Base-by-base conservation (phyloP, 2,113 vertebrate genomes). In the Spea bombifrons region DNA sequence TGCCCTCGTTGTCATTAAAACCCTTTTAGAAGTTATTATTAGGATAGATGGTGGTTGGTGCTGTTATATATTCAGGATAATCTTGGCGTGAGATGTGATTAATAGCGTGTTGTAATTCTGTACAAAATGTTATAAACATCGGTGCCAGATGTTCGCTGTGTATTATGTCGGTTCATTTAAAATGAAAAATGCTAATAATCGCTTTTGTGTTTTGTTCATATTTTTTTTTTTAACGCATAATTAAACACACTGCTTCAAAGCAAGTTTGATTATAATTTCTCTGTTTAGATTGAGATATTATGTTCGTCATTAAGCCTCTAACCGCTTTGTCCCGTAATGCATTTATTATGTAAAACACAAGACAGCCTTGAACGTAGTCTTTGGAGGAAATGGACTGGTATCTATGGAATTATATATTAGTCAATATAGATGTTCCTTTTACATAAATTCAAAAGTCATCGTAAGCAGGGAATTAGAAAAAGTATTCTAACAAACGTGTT, bases 161-260 rank as follows among this genome's bases (percentile, higher is more conserved):
- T 68, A 81, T 48, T 44, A 68, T 47, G 69, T 47, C 7, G 3
- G 72, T 81, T 73, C 68, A 68, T 79, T n/a, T 82, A 12, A 66
- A 72, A 73, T 53, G 7, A 8, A 68, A 69, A 53, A 82, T 50
- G 76, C 69, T 75, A 77, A 77, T 77, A 77, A 70, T 70, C 66
- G 70, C 66, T 77, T 75, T 75, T 69, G 10, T 48, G n/a, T 63
- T 70, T 16, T 63, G 53, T 69, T 69, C 55, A 50, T 30, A 30
- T 8, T 59, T 59, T 9, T 8, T 66, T 70, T 76, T 46, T 70
- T 70, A 55, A 61, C n/a, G 13, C 48, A 46, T 70, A 70, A 77
- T 77, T 71, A 70, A 70, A 49, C 45, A 55, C 46, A n/a, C 66
- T 61, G 69, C 66, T 76, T 70, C 47, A 8, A 69, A 69, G 9